Base-by-base conservation (phyloP, 1,140 invertebrate species). In the Chelonus insularis region DNA sequence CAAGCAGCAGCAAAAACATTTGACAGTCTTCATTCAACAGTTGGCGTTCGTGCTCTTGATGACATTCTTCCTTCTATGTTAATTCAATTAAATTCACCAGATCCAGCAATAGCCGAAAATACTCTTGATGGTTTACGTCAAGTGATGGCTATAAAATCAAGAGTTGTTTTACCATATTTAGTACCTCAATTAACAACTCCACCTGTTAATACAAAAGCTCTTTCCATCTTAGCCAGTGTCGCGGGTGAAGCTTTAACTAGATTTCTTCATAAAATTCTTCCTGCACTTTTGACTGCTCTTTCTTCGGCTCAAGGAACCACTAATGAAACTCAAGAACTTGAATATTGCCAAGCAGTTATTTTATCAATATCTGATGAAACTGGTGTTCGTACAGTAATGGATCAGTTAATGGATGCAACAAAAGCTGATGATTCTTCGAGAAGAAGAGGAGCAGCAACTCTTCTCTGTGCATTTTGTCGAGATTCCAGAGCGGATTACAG, bases 1-100 rank as follows among this genome's bases (percentile, higher is more conserved):
- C 85, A 91, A 78, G 96, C 96, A 16, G 97, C 97, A 4, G 96
- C 97, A 5, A 92, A 94, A 72, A 97, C 97, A 0, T 99, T 99
- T 80, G 96, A 98, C 72, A 93, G 91, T 71, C 85, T 99, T 37
- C 96, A 99, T 84, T 88, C 89, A 32, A 98, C 94, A 32, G 95
- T 99, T 29, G 97, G 97, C 39, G 87, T 90, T 29, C 86, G 94
- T 69, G 97, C 97, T 25, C 82, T 99, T n/a, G 97, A 99, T 82
- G 97, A 99, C 73, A 98, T 99, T 79, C 79, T 99, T 52, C 94
- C 96, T 47, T 86, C 88, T 55, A 91, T 99, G 86, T 83, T 99
- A 60, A 88, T 89, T 16, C 88, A 93, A 67, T 77, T 98, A 71
- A 90, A 91, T 71, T 86, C 95, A 72, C 87, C 89, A 1, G 88